These are phyloP conservation scores for Podarcis lilfordi DNA, from an alignment of 2,797 vertebrate genomes.

Conservation along the genomic window DNA sequence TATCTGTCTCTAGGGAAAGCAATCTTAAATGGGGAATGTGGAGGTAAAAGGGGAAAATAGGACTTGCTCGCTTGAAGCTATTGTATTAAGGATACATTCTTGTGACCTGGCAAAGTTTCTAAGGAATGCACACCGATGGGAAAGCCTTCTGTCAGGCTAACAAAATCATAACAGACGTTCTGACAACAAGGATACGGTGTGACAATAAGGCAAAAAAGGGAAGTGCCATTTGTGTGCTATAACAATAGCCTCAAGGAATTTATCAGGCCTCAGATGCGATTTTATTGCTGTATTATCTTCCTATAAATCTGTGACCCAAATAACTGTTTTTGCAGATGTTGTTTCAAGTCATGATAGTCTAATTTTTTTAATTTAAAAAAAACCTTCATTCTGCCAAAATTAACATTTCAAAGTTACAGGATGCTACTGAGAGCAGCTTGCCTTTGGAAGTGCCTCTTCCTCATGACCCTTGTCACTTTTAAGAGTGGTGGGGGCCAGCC, in stretches of 20 bases:
- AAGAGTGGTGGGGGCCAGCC: not conserved
- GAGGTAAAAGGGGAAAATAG: constrained; percentile 19
- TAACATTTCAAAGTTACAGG: constrained; percentile 69
- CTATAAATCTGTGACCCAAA: constrained; percentile 55
- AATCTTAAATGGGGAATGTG: constrained; percentile 15
- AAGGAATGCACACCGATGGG: constrained; percentile 60
- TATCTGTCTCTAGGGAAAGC: not conserved
- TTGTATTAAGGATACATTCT: constrained; percentile 60
- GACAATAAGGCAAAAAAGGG: constrained; percentile 70
- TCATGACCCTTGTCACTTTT: not conserved
- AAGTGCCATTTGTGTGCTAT: constrained; percentile 65
- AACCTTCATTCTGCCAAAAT: constrained; percentile 13
- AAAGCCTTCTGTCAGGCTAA: constrained; percentile 71
- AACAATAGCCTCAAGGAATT: constrained; percentile 65
- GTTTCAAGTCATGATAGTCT: constrained; percentile 48
- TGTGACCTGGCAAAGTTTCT: constrained; percentile 70
- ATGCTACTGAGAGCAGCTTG: not conserved
- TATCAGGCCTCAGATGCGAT: constrained; percentile 48
- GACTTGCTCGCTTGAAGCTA: constrained; percentile 49
- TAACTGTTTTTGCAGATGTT: constrained; percentile 63
- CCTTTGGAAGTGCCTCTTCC: not conserved
- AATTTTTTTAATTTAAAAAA: constrained; percentile 19
- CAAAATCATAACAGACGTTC: constrained; percentile 56
- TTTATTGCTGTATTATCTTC: constrained; percentile 61
- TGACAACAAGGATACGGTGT: constrained; percentile 65